phyloP scores from a whole-genome alignment of 2,888 invertebrate species.

The Drosophila mettleri region DNA sequence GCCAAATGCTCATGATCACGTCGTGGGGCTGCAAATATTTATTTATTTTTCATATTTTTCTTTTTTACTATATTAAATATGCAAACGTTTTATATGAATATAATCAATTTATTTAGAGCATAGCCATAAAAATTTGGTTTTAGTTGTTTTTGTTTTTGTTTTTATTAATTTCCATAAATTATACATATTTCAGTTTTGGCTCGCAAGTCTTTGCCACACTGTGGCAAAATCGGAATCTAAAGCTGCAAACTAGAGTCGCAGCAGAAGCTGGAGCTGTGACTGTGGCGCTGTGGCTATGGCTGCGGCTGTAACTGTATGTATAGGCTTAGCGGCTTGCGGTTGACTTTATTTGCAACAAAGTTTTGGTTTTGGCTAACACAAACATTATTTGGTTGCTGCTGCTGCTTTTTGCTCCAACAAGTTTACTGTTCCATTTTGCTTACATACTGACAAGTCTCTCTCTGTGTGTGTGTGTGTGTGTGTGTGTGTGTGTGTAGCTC shows the following conservation, averaged over 20 bases:
- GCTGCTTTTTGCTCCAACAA: slow-evolving; percentile 60
- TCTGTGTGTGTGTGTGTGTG: slow-evolving; percentile 9
- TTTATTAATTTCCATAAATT: slow-evolving; percentile 5
- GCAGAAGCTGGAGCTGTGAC: background rate
- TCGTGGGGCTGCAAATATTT: background rate
- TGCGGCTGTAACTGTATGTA: background rate
- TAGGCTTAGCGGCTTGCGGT: slow-evolving; percentile 45
- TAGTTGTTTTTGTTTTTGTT: background rate
- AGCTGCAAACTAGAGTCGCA: background rate
- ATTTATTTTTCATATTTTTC: background rate
- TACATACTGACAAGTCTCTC: slow-evolving; percentile 33
- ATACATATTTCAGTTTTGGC: background rate
- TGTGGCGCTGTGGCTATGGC: background rate
- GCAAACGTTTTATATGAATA: no score
- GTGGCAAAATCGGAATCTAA: slow-evolving; percentile 6
- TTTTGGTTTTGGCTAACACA: slow-evolving; percentile 60
- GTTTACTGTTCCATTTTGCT: slow-evolving; percentile 69
- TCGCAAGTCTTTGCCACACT: slow-evolving; percentile 4
- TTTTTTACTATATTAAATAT: background rate
- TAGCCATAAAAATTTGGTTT: background rate
- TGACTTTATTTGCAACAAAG: slow-evolving; percentile 63
- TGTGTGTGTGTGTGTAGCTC: slow-evolving; percentile 12
- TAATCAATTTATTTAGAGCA: background rate
- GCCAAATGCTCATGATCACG: background rate
- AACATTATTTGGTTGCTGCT: slow-evolving; percentile 46